phyloP scores from a whole-genome alignment of 2,797 vertebrate genomes.

The Cercopithecus neglectus region DNA sequence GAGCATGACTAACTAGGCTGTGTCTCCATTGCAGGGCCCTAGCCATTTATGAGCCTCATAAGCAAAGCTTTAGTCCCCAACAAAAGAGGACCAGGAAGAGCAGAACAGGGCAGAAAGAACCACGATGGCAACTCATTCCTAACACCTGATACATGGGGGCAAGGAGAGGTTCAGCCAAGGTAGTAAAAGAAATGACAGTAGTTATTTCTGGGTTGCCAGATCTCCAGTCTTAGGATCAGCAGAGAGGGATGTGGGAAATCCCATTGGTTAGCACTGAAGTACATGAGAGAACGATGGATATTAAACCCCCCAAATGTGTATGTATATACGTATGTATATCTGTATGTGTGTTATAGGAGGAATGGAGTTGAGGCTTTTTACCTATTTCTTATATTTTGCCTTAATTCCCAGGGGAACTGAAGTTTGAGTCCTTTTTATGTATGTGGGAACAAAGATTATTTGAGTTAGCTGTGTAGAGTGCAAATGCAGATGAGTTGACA shows the following conservation, averaged over 20 bases:
- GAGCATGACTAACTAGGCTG: background rate
- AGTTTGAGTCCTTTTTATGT: background rate
- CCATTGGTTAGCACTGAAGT: background rate
- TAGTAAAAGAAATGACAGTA: background rate
- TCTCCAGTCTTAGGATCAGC: background rate
- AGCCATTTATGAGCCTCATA: background rate
- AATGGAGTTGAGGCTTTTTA: background rate
- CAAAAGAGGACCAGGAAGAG: background rate
- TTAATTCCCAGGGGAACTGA: background rate
- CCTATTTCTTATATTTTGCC: background rate
- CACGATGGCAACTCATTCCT: background rate
- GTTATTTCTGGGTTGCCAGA: background rate
- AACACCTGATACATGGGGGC: background rate
- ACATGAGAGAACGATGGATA: background rate
- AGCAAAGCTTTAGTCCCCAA: background rate
- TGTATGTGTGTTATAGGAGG: background rate
- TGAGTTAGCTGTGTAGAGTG: background rate
- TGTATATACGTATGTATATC: background rate
- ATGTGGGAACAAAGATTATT: background rate
- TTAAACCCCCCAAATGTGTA: background rate
- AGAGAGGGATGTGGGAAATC: background rate
- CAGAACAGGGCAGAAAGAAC: background rate
- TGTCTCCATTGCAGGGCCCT: background rate
- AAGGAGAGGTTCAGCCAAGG: background rate
- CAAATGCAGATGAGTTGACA: background rate